phyloP scores from a whole-genome alignment of 2,888 invertebrate genomes.

The Pyralis farinalis region DNA sequence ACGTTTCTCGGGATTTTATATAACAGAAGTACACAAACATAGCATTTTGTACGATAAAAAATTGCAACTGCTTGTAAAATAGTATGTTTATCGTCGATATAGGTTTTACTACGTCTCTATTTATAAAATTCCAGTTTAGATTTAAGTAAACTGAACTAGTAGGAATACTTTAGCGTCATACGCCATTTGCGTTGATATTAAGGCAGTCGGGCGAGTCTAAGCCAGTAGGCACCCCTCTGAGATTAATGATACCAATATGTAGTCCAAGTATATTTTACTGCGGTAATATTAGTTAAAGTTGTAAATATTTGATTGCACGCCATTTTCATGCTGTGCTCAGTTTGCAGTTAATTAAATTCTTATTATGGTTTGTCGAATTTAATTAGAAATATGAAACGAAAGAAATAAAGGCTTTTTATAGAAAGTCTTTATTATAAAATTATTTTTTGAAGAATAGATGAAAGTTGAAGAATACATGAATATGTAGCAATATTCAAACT shows the following conservation, averaged over 20 bases:
- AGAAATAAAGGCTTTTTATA: too few relatives aligned
- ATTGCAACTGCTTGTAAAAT: conserved; percentile 25
- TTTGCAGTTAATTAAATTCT: conserved; percentile 1
- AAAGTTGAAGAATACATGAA: too few relatives aligned
- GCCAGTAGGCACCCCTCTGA: conserved; percentile 18
- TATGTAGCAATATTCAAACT: too few relatives aligned
- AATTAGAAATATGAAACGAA: too few relatives aligned
- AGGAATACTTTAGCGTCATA: conserved; percentile 29
- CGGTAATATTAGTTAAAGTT: conserved; percentile 1
- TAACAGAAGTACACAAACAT: conserved; percentile 6
- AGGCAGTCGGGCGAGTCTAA: conserved; percentile 7
- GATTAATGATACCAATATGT: conserved; percentile 11
- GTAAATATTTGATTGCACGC: neutral
- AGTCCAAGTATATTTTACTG: conserved; percentile 1
- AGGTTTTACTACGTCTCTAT: conserved; percentile 37
- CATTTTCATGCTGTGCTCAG: neutral
- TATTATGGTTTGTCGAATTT: neutral
- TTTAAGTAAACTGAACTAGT: conserved; percentile 34
- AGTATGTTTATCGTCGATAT: conserved; percentile 28
- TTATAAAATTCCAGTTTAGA: conserved; percentile 38
- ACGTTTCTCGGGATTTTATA: neutral
- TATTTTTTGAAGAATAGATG: too few relatives aligned
- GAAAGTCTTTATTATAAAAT: too few relatives aligned
- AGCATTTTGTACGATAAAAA: too few relatives aligned
- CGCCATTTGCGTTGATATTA: conserved; percentile 14